Evolutionary conservation across 2,888 invertebrate species (phyloP).

Genomic region (Hirtodrosophila confusa): DNA sequence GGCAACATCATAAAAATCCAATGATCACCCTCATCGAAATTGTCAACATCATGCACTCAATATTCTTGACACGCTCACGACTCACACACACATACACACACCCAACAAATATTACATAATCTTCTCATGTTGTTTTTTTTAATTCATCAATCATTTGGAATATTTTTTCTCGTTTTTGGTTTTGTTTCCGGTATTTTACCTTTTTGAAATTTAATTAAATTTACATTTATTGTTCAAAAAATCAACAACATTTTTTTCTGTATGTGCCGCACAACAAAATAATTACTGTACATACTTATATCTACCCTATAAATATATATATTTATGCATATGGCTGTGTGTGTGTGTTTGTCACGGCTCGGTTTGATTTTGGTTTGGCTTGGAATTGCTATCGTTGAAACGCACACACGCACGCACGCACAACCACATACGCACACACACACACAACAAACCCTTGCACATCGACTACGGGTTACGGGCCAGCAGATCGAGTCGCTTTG

Average conservation of each 20-base stretch:
- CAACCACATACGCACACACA: conserved; percentile 30
- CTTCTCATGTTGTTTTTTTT: conserved; percentile 53
- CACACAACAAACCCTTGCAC: conserved; percentile 37
- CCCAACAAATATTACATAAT: conserved; percentile 60
- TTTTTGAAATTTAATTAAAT: conserved; percentile 68
- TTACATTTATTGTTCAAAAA: conserved; percentile 57
- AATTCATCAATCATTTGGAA: conserved; percentile 67
- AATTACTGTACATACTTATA: conserved; percentile 65
- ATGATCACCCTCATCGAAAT: conserved; percentile 47
- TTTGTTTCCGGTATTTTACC: conserved; percentile 69
- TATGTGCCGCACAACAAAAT: conserved; percentile 49
- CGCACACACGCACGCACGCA: conserved; percentile 27
- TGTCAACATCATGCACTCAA: conserved; percentile 53
- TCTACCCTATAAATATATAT: conserved; percentile 44
- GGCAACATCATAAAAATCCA: conserved; percentile 38
- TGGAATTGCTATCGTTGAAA: conserved; percentile 52
- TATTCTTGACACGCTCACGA: conserved; percentile 65
- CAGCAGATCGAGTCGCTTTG: conserved; percentile 87
- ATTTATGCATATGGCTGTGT: conserved; percentile 27
- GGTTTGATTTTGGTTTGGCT: conserved; percentile 62
- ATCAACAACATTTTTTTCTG: conserved; percentile 18
- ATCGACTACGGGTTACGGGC: conserved; percentile 34
- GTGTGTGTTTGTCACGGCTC: conserved; percentile 63
- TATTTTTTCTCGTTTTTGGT: conserved; percentile 49
- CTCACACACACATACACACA: conserved; percentile 27